A percentile compares a stretch with the other conserved stretches of the same genome.
phyloP scores from a whole-genome alignment of 2,113 vertebrate genomes.

The Malurus melanocephalus region DNA sequence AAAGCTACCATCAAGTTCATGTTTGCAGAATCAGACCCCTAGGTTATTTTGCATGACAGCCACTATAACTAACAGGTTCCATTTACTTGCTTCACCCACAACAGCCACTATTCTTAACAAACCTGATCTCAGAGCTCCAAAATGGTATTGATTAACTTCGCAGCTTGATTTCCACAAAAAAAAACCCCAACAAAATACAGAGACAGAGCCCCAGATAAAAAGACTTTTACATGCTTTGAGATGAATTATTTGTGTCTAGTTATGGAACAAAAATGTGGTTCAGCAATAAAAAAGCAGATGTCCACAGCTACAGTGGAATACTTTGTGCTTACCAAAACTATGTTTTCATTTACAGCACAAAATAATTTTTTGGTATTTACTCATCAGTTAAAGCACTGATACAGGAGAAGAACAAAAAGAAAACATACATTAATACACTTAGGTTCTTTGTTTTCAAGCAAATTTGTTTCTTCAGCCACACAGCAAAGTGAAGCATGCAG shows the following conservation, averaged over 20 bases:
- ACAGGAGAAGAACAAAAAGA: neutral
- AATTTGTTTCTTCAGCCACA: neutral
- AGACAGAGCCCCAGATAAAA: neutral
- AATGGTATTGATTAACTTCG: neutral
- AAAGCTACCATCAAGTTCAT: neutral
- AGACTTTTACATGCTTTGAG: neutral
- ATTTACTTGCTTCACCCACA: neutral
- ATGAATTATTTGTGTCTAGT: neutral
- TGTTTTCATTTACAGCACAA: neutral
- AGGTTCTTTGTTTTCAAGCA: neutral
- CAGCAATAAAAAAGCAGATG: conserved; percentile 22
- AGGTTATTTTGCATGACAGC: neutral
- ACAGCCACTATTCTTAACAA: neutral
- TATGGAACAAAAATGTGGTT: neutral
- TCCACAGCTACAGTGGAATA: neutral
- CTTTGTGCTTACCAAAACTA: neutral
- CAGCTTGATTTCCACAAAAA: neutral
- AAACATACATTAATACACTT: neutral
- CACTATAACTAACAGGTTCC: neutral
- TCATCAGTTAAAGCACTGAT: neutral
- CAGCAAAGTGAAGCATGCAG: neutral
- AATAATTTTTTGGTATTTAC: neutral
- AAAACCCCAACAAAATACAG: neutral
- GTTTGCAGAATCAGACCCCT: neutral
- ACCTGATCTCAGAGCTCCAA: neutral